Conservation (phyloP, 2,113 vertebrate genomes). For the Ctenodactylus gundi region DNA sequence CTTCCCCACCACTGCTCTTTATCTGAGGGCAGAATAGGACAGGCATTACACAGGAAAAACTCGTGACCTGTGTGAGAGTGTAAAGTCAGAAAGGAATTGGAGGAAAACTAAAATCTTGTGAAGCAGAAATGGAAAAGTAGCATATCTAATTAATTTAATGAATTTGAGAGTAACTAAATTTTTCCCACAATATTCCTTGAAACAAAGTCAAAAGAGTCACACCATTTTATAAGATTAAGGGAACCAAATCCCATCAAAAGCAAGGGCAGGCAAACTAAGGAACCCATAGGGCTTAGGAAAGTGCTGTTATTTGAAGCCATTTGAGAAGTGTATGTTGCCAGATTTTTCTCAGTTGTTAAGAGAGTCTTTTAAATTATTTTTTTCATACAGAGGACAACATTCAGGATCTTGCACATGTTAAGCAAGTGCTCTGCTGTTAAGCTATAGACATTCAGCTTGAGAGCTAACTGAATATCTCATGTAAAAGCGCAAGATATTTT, state of each 20-base stretch:
- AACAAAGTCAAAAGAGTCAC: constrained; percentile 44
- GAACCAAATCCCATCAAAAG: background rate
- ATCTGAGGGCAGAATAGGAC: background rate
- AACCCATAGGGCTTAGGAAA: background rate
- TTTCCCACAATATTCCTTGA: constrained; percentile 62
- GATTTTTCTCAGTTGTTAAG: background rate
- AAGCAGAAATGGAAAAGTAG: constrained; percentile 39
- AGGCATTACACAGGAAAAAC: background rate
- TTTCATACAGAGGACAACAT: background rate
- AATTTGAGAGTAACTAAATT: constrained; percentile 42
- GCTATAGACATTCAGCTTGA: background rate
- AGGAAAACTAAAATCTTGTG: constrained; percentile 27
- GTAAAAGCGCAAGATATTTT: constrained; percentile 14
- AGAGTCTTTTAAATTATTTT: background rate
- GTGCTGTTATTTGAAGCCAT: background rate
- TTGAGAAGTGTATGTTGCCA: constrained; percentile 14
- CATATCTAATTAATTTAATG: constrained; percentile 30
- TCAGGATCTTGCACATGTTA: background rate
- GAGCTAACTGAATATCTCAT: background rate
- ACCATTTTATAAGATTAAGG: constrained; percentile 35
- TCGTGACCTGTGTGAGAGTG: background rate
- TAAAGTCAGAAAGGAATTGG: background rate
- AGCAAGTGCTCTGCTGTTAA: background rate
- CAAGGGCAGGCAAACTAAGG: background rate
- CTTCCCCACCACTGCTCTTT: background rate